Conservation (phyloP, 2,888 invertebrate genomes). For the Andrena praecox region DNA sequence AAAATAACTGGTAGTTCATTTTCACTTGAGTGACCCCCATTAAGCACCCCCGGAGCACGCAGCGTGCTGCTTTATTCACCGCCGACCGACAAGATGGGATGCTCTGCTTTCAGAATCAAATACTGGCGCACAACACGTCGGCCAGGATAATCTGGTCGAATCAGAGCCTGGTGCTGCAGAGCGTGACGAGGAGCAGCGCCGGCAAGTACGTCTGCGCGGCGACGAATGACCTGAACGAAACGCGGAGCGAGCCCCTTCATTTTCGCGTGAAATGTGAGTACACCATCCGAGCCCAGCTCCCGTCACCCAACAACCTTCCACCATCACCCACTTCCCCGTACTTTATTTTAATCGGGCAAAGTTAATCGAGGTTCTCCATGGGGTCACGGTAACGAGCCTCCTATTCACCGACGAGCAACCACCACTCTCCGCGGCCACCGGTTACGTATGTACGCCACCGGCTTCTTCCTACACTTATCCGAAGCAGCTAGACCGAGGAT, state of each 20-base stretch:
- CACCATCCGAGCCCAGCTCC: background rate
- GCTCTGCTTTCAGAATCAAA: conserved; percentile 73
- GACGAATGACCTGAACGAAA: conserved; percentile 94
- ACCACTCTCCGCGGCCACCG: no score
- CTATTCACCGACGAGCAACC: conserved; percentile 6
- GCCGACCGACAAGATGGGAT: background rate
- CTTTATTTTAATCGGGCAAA: conserved; percentile 50
- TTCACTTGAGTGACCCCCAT: no score
- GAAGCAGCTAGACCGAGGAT: conserved; percentile 41
- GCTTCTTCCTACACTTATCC: conserved; percentile 23
- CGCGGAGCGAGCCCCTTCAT: conserved; percentile 93
- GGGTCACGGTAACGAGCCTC: conserved; percentile 22
- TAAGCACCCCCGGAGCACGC: no score
- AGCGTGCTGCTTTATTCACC: background rate
- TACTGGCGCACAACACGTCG: conserved; percentile 93
- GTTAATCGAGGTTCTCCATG: conserved; percentile 47
- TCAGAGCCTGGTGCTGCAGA: conserved; percentile 96
- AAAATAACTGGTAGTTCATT: no score
- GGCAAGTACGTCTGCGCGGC: conserved; percentile 96
- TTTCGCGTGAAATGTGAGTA: conserved; percentile 95
- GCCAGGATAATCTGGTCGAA: conserved; percentile 96
- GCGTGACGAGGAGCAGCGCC: conserved; percentile 93
- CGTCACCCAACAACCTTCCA: conserved; percentile 7
- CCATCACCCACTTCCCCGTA: conserved; percentile 2
- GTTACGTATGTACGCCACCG: background rate